Evolutionary conservation across 2,113 vertebrate genomes (phyloP), one percentile per base, ranked within the genome.

Genomic region (Dermatemys mawii): DNA sequence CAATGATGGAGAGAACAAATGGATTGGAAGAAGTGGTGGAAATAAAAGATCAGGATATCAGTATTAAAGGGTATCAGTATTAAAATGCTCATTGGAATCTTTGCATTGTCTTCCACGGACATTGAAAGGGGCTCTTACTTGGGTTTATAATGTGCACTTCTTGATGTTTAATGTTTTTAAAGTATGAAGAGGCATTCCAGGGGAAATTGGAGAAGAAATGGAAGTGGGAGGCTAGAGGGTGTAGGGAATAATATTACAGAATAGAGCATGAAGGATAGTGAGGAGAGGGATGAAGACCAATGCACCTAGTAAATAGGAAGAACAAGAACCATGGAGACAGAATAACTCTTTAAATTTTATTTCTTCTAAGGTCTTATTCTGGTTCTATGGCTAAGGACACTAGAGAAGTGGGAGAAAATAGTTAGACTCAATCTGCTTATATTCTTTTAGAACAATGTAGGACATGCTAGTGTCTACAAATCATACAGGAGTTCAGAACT

Each of bases 11-110:
- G 12, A 54, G 79, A 81, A 27, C 38, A 41, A 53, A 81, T 54
- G 24, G 13, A 80, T 53, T 81, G 89, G 93, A 86, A 93, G 95
- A 54, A 53, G 83, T 95, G 29, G 35, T 63, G 57, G 14, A 63
- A 63, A 93, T 90, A 96, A 96, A 96, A 89, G 91, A 49, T 38
- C 76, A 82, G 35, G 63, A 67, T 8, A 29, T 10, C 81, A 91
- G 90, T 92, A 35, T 94, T 95, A 88, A 91, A 88, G 95, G 93
- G 96, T 96, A 96, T 86, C 87, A 84, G 50, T 96, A 63, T 94
- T 95, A 88, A 91, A 88, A 84, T 73, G 44, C 41, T 46, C 53
- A 8, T 3, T 53, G 0, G 35, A 57, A 78, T 87, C 95, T 41
- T 86, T 87, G 55, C 5, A 92, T 48, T 94, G 86, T 84, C 78